Conservation (phyloP, 2,888 invertebrate genomes). For the Hydriomena furcata region DNA sequence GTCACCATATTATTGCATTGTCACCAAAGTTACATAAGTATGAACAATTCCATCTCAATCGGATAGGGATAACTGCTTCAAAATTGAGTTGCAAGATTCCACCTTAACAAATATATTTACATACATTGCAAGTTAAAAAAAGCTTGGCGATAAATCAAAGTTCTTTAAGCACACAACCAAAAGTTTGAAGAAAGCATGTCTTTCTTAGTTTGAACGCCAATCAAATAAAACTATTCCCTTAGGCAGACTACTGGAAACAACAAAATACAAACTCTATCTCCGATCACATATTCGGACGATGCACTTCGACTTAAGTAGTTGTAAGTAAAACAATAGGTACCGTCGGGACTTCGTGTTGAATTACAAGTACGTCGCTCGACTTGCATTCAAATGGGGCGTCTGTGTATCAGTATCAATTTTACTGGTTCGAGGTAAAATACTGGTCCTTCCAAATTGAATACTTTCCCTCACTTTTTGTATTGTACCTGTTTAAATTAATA, state of each 20-base stretch:
- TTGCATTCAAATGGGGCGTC: conserved; percentile 73
- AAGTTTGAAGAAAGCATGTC: no score
- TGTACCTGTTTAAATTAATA: neutral
- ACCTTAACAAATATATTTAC: no score
- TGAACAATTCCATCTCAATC: no score
- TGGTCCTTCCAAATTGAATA: conserved; percentile 1
- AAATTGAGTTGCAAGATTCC: no score
- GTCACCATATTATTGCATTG: no score
- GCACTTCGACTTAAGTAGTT: conserved; percentile 47
- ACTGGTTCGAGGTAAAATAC: conserved; percentile 20
- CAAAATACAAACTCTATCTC: conserved; percentile 10
- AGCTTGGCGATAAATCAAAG: no score
- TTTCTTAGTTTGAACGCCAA: neutral
- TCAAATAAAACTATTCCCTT: no score
- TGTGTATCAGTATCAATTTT: conserved; percentile 27
- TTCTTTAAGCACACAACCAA: no score
- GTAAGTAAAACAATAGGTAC: conserved; percentile 77
- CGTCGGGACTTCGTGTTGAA: conserved; percentile 70
- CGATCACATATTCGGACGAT: conserved; percentile 31
- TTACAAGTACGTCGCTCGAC: conserved; percentile 78
- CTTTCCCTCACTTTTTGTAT: neutral
- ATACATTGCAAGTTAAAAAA: no score
- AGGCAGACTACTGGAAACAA: no score
- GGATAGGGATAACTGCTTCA: no score
- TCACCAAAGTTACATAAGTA: no score